These are phyloP conservation scores for Salmo trutta DNA, from an alignment of 2,797 vertebrate genomes.

Conservation along the genomic window DNA sequence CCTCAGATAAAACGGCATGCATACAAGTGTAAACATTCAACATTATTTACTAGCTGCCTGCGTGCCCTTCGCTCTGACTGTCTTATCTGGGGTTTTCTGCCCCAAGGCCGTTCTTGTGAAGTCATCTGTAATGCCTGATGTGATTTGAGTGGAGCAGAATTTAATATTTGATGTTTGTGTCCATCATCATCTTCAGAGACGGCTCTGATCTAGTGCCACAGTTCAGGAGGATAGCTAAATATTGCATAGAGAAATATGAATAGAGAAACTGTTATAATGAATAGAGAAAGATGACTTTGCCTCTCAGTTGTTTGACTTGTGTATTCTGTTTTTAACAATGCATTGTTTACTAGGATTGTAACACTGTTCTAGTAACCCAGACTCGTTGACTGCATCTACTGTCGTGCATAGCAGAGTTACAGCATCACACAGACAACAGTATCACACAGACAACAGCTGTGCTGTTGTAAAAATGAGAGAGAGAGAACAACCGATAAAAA, in stretches of 20 bases:
- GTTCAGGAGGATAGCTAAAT: slow-evolving; percentile 17
- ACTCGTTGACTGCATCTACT: background rate
- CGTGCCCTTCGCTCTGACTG: slow-evolving; percentile 17
- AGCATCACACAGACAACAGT: background rate
- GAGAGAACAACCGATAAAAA: slow-evolving; percentile 38
- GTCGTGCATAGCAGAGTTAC: background rate
- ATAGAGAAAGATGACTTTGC: slow-evolving; percentile 16
- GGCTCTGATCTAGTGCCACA: slow-evolving; percentile 19
- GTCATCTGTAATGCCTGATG: slow-evolving; percentile 52
- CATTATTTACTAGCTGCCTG: slow-evolving; percentile 48
- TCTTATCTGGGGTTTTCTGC: slow-evolving; percentile 40
- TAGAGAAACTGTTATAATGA: slow-evolving; percentile 16
- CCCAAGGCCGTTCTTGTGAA: slow-evolving; percentile 38
- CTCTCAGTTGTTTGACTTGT: background rate
- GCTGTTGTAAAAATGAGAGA: slow-evolving; percentile 48
- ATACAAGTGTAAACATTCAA: slow-evolving; percentile 70
- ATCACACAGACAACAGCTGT: background rate
- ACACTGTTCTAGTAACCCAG: background rate
- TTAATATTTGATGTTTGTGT: slow-evolving; percentile 51
- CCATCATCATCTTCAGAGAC: slow-evolving; percentile 7
- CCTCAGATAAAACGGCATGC: slow-evolving; percentile 70
- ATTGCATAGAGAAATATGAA: slow-evolving; percentile 16
- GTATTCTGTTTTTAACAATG: background rate
- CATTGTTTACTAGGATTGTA: background rate
- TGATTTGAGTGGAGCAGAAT: slow-evolving; percentile 34